Conservation (phyloP, 2,113 vertebrate species). For the Podilymbus podiceps region DNA sequence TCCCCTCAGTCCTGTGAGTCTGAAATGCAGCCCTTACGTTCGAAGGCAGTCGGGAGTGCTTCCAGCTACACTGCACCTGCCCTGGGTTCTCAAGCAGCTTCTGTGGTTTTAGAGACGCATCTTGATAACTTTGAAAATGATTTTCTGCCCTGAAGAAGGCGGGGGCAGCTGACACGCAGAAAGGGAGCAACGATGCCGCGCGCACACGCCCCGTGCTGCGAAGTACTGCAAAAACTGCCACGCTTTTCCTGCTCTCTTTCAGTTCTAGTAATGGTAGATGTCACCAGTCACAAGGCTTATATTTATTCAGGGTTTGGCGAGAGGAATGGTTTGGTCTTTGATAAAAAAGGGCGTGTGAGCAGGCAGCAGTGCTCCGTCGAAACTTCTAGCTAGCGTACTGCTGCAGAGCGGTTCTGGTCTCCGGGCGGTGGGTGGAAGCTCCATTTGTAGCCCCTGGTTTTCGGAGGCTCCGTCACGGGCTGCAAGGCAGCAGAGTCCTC, state of each 20-base stretch:
- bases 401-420: neutral
- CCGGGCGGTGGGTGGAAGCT: neutral
- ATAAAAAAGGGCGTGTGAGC: neutral
- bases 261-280: neutral
- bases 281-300: neutral
- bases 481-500: neutral
- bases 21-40: neutral
- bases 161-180: neutral
- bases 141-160: neutral
- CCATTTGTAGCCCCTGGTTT: accelerated
- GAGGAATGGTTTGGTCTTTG: neutral
- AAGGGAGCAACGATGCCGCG: neutral
- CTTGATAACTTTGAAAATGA: neutral
- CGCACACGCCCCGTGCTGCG: neutral
- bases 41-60: neutral
- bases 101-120: neutral
- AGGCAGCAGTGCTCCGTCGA: neutral
- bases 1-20: neutral
- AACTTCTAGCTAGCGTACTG: neutral
- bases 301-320: neutral
- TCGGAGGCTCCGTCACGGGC: neutral
- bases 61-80: neutral
- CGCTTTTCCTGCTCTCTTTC: neutral
- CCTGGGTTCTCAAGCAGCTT: neutral
- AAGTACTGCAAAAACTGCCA: neutral